These are phyloP conservation scores for Noctua pronuba DNA, from an alignment of 2,888 invertebrate genomes.

Conservation along the genomic window DNA sequence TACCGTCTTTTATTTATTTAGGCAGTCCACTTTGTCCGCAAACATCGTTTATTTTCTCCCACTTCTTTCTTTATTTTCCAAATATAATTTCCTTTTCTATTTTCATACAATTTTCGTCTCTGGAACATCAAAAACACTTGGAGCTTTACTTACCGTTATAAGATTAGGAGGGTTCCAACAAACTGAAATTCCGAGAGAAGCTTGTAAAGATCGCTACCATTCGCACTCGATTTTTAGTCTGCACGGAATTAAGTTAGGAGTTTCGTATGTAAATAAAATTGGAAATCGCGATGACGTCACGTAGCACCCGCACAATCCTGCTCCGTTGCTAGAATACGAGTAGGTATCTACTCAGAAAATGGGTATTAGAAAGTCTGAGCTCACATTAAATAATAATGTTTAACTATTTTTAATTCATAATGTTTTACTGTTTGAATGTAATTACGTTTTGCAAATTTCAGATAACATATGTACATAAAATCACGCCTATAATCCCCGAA, in stretches of 20 bases:
- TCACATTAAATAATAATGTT: constrained; percentile 32
- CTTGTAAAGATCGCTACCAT: constrained; percentile 55
- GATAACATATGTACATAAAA: too few relatives aligned
- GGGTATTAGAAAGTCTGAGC: constrained; percentile 30
- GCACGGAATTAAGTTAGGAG: constrained; percentile 59
- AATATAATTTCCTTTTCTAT: constrained; percentile 44
- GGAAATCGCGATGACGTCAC: constrained; percentile 60
- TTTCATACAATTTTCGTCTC: constrained; percentile 34
- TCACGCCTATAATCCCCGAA: too few relatives aligned
- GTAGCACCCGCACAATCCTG: constrained; percentile 46
- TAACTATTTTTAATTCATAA: too few relatives aligned
- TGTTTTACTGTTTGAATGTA: too few relatives aligned
- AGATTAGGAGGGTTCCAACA: constrained; percentile 52
- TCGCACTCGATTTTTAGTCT: constrained; percentile 61
- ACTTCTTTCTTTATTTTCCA: constrained; percentile 23
- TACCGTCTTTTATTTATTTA: constrained; percentile 20
- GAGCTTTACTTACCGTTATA: constrained; percentile 49
- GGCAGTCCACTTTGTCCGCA: constrained; percentile 15
- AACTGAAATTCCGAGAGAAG: constrained; percentile 48
- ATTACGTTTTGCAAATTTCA: too few relatives aligned
- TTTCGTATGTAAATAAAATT: constrained; percentile 65
- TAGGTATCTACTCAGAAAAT: constrained; percentile 30
- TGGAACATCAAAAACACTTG: constrained; percentile 45
- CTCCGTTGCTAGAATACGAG: constrained; percentile 21
- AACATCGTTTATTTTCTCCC: constrained; percentile 31